phyloP scores from a whole-genome alignment of 2,113 vertebrate species.

The Ictidomys tridecemlineatus region DNA sequence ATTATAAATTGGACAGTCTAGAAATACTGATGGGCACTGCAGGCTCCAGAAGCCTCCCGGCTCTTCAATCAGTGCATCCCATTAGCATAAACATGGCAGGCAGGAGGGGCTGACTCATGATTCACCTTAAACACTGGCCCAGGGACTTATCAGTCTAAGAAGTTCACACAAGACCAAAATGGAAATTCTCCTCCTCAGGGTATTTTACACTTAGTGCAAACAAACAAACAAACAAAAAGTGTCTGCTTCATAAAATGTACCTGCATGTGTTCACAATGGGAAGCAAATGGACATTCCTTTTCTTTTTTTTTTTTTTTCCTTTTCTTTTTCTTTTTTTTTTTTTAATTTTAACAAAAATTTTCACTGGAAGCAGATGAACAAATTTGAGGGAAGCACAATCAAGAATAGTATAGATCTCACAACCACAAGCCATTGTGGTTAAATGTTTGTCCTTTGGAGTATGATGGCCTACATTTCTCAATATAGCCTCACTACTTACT shows the following conservation, averaged over 20 bases:
- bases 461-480: background rate
- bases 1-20: slow-evolving; percentile 26
- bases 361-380: background rate
- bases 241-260: slow-evolving; percentile 18
- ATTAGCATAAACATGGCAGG: slow-evolving; percentile 43
- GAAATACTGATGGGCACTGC: slow-evolving; percentile 24
- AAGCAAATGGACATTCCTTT: background rate
- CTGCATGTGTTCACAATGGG: background rate
- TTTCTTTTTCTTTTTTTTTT: no score
- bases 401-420: background rate
- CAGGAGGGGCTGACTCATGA: background rate
- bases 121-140: background rate
- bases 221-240: background rate
- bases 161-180: background rate
- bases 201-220: background rate
- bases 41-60: background rate
- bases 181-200: background rate
- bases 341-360: slow-evolving; percentile 1
- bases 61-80: fast-evolving
- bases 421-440: background rate
- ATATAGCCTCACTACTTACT: background rate
- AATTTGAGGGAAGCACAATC: background rate
- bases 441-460: background rate
- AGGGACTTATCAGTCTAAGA: background rate
- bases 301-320: no score